Percentiles rank a stretch among this genome's conserved stretches.
Evolutionary conservation across 2,113 vertebrate genomes (phyloP).

Genomic region (Lamprotornis superbus): DNA sequence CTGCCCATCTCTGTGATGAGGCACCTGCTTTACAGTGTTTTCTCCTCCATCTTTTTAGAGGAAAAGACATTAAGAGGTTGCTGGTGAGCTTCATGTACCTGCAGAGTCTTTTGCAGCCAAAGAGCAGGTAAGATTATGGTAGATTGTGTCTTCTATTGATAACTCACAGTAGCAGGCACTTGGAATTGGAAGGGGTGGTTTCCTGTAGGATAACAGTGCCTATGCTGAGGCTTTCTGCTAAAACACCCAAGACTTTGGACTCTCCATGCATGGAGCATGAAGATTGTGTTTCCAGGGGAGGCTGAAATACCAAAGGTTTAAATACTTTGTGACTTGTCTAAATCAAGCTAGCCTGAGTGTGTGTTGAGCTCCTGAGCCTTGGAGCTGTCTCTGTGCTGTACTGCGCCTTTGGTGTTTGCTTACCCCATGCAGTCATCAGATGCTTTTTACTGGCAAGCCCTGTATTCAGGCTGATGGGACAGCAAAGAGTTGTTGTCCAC

Average conservation of each 20-base stretch:
- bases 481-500: background rate
- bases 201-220: background rate
- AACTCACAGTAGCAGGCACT: background rate
- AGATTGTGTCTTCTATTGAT: background rate
- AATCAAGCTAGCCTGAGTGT: background rate
- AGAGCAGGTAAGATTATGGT: slow-evolving; percentile 84
- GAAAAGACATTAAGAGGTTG: slow-evolving; percentile 93
- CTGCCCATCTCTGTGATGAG: background rate
- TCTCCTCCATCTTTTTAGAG: slow-evolving; percentile 71
- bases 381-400: background rate
- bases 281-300: background rate
- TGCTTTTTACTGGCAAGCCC: background rate
- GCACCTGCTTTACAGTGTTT: background rate
- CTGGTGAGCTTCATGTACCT: slow-evolving; percentile 98
- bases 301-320: background rate
- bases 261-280: background rate
- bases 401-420: background rate
- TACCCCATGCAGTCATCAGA: background rate
- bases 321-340: background rate
- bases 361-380: background rate
- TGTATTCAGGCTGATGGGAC: background rate
- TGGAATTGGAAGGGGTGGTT: background rate
- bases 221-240: background rate
- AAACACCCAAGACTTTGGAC: background rate
- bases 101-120: slow-evolving; percentile 93